Percentiles rank a stretch among this genome's conserved stretches.
Evolutionary conservation across 2,888 invertebrate species (phyloP).

Genomic region (Hipparchia sbordonii): DNA sequence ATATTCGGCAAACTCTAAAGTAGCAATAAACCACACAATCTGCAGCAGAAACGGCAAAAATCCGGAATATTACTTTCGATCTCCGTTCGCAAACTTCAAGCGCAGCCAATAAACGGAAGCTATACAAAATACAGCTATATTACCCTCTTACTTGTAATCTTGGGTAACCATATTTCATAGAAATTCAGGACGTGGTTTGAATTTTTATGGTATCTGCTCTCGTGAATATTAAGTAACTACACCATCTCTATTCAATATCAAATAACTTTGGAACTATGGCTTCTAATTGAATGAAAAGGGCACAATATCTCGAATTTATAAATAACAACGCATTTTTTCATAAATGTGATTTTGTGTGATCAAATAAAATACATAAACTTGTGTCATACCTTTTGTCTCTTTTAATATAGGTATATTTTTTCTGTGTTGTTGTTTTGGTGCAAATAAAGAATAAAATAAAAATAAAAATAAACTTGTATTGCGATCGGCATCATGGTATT

Average conservation of each 20-base stretch:
- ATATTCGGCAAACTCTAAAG: slow-evolving; percentile 21
- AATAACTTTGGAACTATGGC: background rate
- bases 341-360: too few species aligned
- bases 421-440: too few species aligned
- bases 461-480: too few species aligned
- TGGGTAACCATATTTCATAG: slow-evolving; percentile 25
- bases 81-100: slow-evolving; percentile 25
- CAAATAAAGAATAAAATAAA: too few species aligned
- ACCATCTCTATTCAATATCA: background rate
- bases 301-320: too few species aligned
- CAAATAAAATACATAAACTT: too few species aligned
- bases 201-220: background rate
- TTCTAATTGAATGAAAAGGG: background rate
- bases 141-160: slow-evolving; percentile 29
- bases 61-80: slow-evolving; percentile 22
- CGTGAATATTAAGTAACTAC: background rate
- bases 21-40: slow-evolving; percentile 14
- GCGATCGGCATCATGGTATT: too few species aligned
- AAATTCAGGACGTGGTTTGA: background rate
- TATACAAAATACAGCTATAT: slow-evolving; percentile 31
- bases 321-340: too few species aligned
- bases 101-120: slow-evolving; percentile 32
- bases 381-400: too few species aligned
- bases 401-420: too few species aligned
- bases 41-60: slow-evolving; percentile 19